Conservation (phyloP, 2,888 invertebrate species). For the Amiota minor region DNA sequence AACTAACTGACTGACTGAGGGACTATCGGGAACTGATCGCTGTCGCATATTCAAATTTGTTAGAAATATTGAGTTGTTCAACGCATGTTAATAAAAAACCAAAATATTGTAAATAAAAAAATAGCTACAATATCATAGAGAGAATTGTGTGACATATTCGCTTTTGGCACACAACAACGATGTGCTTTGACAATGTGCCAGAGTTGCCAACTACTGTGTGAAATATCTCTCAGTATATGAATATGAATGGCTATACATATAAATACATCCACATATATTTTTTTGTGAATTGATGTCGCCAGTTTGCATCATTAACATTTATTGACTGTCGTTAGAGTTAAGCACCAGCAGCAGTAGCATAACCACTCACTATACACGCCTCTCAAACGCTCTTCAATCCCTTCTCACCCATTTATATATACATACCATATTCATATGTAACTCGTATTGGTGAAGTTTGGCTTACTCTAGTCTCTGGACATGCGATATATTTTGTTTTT, state of each 20-base stretch:
- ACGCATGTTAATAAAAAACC: not conserved
- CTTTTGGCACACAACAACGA: conserved; percentile 1
- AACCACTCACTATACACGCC: not conserved
- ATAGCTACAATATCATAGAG: not conserved
- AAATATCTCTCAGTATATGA: not conserved
- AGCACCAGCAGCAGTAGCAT: conserved; percentile 40
- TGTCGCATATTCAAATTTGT: conserved; percentile 5
- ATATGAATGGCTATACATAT: not conserved
- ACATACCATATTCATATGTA: no score
- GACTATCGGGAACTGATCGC: not conserved
- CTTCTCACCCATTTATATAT: not conserved
- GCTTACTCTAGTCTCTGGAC: not conserved
- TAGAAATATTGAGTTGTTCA: conserved; percentile 13
- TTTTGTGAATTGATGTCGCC: conserved; percentile 41
- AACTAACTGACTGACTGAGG: not conserved
- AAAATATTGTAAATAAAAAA: not conserved
- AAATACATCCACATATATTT: conserved; percentile 5
- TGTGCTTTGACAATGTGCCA: conserved; percentile 17
- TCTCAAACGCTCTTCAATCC: not conserved
- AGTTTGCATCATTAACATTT: conserved; percentile 54
- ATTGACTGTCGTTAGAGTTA: conserved; percentile 59
- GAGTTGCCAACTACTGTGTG: conserved; percentile 10
- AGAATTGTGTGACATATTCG: conserved; percentile 21
- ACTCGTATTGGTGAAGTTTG: no score
- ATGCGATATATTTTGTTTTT: not conserved